A percentile compares a stretch with the other conserved stretches of the same genome.
phyloP scores from a whole-genome alignment of 2,113 vertebrate species.

The Rattus rattus region DNA sequence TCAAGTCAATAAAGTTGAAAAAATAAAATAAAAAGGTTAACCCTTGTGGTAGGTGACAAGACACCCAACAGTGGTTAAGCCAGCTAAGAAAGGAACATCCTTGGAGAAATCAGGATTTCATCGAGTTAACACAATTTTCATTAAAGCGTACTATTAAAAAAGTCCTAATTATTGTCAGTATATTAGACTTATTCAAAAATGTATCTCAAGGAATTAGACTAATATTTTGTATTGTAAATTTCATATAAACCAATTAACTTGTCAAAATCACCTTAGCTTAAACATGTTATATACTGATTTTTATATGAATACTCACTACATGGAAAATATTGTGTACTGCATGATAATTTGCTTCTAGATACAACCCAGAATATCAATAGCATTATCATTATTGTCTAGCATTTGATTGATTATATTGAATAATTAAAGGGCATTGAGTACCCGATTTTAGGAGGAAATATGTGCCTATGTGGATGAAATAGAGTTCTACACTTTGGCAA shows the following conservation, averaged over 20 bases:
- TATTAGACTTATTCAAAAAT: conserved; percentile 12
- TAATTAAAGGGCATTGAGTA: neutral
- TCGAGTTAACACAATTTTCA: neutral
- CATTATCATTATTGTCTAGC: neutral
- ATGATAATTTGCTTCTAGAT: neutral
- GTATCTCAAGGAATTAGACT: neutral
- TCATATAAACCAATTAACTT: neutral
- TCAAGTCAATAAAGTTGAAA: too few relatives aligned
- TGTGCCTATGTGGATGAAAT: neutral
- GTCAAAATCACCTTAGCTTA: neutral
- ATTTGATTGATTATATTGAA: conserved; percentile 1
- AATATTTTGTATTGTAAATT: neutral
- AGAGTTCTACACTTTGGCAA: neutral
- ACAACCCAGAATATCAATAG: neutral
- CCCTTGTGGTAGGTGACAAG: neutral
- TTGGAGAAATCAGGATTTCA: neutral
- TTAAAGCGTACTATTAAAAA: neutral
- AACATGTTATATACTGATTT: neutral
- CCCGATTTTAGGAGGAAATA: neutral
- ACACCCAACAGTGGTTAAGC: neutral
- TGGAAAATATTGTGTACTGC: neutral
- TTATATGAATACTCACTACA: neutral
- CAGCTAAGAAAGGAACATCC: neutral
- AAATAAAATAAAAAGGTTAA: too few relatives aligned
- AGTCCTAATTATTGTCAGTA: neutral